These are phyloP conservation scores for Furcula furcula DNA, from an alignment of 2,888 invertebrate genomes.

Conservation along the genomic window DNA sequence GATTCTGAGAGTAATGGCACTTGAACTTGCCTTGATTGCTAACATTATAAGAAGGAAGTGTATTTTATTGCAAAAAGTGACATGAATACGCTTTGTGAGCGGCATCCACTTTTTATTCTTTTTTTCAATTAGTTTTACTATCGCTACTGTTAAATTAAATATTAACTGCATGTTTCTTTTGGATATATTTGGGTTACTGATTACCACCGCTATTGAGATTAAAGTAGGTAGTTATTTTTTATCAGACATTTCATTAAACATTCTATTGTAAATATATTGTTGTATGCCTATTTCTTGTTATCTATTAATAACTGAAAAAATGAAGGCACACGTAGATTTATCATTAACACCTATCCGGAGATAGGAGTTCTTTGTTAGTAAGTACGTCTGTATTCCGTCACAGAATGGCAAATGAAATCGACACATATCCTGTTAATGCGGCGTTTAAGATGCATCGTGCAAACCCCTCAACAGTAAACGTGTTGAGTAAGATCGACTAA, in stretches of 20 bases:
- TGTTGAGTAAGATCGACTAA: conserved; percentile 29
- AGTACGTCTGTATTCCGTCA: conserved; percentile 2
- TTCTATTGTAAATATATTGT: background rate
- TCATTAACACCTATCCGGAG: background rate
- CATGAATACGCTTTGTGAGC: too few species aligned
- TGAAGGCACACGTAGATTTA: conserved; percentile 2
- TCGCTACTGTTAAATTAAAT: too few species aligned
- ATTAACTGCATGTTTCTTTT: too few species aligned
- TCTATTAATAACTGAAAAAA: conserved; percentile 2
- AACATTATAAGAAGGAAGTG: conserved; percentile 3
- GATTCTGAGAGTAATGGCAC: conserved; percentile 3
- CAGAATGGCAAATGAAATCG: conserved; percentile 10
- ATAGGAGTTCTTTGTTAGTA: conserved; percentile 5
- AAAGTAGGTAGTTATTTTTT: too few species aligned
- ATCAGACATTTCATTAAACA: too few species aligned
- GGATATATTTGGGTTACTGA: too few species aligned
- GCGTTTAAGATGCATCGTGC: conserved; percentile 19
- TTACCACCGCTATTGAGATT: too few species aligned
- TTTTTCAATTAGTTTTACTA: too few species aligned
- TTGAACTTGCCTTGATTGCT: conserved; percentile 10
- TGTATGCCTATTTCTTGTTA: background rate
- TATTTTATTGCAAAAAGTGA: background rate
- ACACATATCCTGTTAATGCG: conserved; percentile 5
- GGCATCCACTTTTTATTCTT: too few species aligned
- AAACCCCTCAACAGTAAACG: conserved; percentile 23